Conservation (phyloP, 2,797 vertebrate species). For the Malacoraja senta region DNA sequence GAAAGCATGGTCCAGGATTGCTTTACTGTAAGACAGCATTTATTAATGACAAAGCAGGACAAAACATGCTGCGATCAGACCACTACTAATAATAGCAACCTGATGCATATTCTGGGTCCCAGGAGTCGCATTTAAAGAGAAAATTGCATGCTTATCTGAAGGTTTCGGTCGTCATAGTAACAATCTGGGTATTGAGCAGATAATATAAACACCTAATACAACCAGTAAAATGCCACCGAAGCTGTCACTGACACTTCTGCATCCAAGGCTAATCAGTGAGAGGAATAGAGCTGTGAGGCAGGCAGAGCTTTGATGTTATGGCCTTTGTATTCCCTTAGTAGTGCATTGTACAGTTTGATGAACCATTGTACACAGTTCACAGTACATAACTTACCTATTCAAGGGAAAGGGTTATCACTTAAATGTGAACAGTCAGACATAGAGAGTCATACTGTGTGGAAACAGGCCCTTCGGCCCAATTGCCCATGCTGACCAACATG, state of each 20-base stretch:
- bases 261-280: neutral
- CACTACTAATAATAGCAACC: neutral
- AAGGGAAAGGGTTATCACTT: neutral
- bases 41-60: neutral
- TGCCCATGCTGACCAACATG: too few relatives aligned
- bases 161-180: neutral
- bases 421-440: neutral
- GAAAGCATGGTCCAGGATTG: neutral
- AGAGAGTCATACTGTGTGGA: neutral
- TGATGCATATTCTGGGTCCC: neutral
- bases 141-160: neutral
- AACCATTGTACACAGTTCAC: neutral
- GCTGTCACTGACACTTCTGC: neutral
- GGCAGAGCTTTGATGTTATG: neutral
- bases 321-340: constrained; percentile 8
- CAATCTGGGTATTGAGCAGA: neutral
- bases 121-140: neutral
- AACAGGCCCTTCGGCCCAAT: too few relatives aligned
- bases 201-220: constrained; percentile 11
- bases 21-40: neutral
- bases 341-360: neutral
- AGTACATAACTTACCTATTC: neutral
- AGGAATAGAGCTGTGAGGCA: neutral
- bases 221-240: neutral
- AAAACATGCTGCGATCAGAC: neutral